phyloP scores from a whole-genome alignment of 1,140 invertebrate genomes.

The Drosophila burlai region DNA sequence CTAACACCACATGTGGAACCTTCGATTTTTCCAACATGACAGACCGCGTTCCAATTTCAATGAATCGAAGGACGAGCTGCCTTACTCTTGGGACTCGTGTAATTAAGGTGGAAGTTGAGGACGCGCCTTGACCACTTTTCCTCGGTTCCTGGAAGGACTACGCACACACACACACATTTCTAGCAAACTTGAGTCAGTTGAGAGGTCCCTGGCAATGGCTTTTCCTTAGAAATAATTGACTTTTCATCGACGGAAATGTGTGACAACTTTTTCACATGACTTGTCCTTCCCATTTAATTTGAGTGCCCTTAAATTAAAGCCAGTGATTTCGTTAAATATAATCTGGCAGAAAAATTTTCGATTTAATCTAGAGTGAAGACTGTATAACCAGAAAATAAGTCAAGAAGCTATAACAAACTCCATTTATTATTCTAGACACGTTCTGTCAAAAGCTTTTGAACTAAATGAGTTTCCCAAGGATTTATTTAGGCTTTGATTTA shows the following conservation, averaged over 20 bases:
- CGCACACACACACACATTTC: not conserved
- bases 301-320: not conserved
- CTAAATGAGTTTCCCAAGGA: not conserved
- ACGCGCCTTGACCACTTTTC: slow-evolving; percentile 43
- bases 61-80: slow-evolving; percentile 15
- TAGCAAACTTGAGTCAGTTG: not conserved
- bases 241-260: slow-evolving; percentile 1
- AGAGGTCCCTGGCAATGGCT: slow-evolving; percentile 12
- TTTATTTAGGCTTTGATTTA: not conserved
- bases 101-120: slow-evolving; percentile 59
- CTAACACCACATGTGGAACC: slow-evolving; percentile 22
- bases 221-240: slow-evolving; percentile 9
- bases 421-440: not conserved
- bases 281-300: not conserved
- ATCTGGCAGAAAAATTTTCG: not conserved
- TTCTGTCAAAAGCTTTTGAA: not conserved
- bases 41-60: slow-evolving; percentile 47
- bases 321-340: not conserved
- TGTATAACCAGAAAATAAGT: not conserved
- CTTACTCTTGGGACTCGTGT: slow-evolving; percentile 12
- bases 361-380: not conserved
- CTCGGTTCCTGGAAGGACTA: slow-evolving; percentile 8
- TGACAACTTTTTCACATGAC: not conserved
- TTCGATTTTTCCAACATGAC: slow-evolving; percentile 48
- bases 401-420: not conserved